These are phyloP conservation scores for Cheilosia urbana DNA, from an alignment of 2,888 invertebrate species.

Conservation along the genomic window DNA sequence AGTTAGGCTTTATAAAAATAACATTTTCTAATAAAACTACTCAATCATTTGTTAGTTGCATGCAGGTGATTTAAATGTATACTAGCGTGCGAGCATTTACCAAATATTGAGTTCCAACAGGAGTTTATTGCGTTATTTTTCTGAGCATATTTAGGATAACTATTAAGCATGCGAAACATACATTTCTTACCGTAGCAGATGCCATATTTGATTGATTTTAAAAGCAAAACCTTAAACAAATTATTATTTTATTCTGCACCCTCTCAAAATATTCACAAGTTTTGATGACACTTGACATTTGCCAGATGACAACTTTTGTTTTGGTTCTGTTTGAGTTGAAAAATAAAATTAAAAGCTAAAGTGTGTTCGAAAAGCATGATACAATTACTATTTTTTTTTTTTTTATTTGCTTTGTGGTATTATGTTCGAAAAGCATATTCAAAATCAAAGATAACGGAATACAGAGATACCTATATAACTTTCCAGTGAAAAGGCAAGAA, in stretches of 20 bases:
- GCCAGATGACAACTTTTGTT: conserved; percentile 33
- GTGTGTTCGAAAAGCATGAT: too few relatives aligned
- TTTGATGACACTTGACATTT: conserved; percentile 41
- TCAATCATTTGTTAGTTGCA: conserved; percentile 47
- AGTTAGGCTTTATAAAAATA: conserved; percentile 79
- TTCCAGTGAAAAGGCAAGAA: too few relatives aligned
- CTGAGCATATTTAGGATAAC: conserved; percentile 26
- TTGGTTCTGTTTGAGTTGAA: conserved; percentile 39
- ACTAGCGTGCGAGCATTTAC: conserved; percentile 57
- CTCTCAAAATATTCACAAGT: neutral
- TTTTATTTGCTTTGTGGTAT: too few relatives aligned
- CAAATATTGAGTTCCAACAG: conserved; percentile 47
- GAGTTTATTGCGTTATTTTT: conserved; percentile 39
- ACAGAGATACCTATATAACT: too few relatives aligned
- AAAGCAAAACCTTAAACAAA: conserved; percentile 9
- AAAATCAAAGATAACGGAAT: too few relatives aligned
- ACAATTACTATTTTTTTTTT: too few relatives aligned
- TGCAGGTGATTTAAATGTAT: conserved; percentile 43
- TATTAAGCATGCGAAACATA: conserved; percentile 80
- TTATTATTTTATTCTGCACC: conserved; percentile 18
- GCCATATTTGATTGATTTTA: conserved; percentile 78
- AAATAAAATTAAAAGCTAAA: neutral
- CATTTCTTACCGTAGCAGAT: conserved; percentile 84
- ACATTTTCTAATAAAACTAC: conserved; percentile 72
- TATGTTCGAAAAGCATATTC: too few relatives aligned